Evolutionary conservation across 2,113 vertebrate species (phyloP).

Genomic region (Uropsilus gracilis): DNA sequence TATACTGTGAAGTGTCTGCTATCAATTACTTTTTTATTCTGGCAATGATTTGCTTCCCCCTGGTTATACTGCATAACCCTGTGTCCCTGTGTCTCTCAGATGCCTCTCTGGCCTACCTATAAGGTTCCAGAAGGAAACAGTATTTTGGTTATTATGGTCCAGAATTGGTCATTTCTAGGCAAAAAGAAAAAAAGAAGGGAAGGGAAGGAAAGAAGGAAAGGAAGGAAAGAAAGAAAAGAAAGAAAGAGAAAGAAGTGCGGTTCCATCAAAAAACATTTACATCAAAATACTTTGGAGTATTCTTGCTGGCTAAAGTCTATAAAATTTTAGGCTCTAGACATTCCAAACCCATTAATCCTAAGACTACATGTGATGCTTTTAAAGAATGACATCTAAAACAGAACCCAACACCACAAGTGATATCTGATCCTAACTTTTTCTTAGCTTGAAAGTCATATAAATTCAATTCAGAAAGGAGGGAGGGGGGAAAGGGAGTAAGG

Average conservation of each 20-base stretch:
- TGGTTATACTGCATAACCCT: background rate
- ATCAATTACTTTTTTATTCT: background rate
- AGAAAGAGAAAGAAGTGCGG: too few species aligned
- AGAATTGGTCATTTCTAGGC: constrained; percentile 19
- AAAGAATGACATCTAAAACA: background rate
- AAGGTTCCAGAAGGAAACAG: background rate
- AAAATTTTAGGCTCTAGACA: background rate
- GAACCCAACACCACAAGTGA: background rate
- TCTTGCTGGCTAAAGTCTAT: background rate
- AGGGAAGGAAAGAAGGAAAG: too few species aligned
- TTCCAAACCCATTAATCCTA: background rate
- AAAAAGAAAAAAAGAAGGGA: too few species aligned
- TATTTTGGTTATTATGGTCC: background rate
- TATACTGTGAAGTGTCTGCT: background rate
- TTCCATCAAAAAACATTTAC: background rate
- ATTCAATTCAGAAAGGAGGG: background rate
- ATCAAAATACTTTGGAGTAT: background rate
- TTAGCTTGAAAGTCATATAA: background rate
- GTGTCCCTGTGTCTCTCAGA: background rate
- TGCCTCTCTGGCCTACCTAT: background rate
- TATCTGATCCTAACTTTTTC: background rate
- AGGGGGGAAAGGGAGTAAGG: background rate
- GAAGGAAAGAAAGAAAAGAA: too few species aligned
- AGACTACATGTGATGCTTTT: background rate
- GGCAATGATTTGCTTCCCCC: background rate